phyloP scores from a whole-genome alignment of 2,113 vertebrate genomes.

The Heliornis fulica region DNA sequence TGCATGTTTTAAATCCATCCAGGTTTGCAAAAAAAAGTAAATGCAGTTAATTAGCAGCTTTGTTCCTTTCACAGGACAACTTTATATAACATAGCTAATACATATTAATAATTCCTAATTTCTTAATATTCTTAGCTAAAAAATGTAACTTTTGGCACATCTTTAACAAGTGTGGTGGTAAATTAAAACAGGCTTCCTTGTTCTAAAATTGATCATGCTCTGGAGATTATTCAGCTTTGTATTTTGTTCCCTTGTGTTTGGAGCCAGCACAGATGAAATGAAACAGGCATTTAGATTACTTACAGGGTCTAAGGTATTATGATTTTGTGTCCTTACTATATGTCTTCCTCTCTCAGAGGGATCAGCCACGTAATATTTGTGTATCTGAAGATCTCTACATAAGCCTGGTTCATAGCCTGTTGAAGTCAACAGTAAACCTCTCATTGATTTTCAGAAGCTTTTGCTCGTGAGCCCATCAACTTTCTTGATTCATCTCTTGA shows the following conservation, averaged over 20 bases:
- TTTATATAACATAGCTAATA: neutral
- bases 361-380: neutral
- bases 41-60: constrained; percentile 40
- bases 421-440: constrained; percentile 9
- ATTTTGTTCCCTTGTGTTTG: neutral
- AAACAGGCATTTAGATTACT: neutral
- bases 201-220: neutral
- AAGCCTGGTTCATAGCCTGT: neutral
- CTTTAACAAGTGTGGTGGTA: neutral
- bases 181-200: neutral
- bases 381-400: neutral
- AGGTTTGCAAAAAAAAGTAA: constrained; percentile 21
- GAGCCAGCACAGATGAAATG: neutral
- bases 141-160: neutral
- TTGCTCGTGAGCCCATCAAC: neutral
- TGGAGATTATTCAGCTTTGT: neutral
- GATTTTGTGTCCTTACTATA: neutral
- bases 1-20: constrained; percentile 51
- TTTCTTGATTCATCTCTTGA: neutral
- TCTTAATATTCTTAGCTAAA: neutral
- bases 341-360: neutral
- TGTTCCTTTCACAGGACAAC: constrained; percentile 45
- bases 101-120: neutral
- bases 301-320: neutral
- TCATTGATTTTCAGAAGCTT: constrained; percentile 17